A percentile compares a stretch with the other conserved stretches of the same genome.
These are phyloP conservation scores for Nyctereutes procyonoides DNA, from an alignment of 2,113 vertebrate genomes.

Conservation along the genomic window DNA sequence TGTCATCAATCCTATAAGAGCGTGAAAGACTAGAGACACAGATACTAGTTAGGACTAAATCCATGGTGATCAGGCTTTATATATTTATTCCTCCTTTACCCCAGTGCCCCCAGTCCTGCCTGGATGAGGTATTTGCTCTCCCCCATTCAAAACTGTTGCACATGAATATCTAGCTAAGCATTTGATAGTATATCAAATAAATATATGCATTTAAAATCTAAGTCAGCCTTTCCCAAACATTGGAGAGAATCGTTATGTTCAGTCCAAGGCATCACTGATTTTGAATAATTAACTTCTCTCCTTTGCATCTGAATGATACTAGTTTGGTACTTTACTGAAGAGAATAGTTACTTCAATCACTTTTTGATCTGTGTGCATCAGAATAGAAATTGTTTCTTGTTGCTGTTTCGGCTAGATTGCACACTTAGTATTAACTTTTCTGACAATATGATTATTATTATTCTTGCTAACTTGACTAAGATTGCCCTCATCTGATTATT, in stretches of 20 bases:
- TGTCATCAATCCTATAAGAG: neutral
- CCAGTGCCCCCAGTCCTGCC: neutral
- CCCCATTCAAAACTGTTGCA: neutral
- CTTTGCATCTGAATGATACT: neutral
- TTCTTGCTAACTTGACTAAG: neutral
- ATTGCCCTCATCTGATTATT: neutral
- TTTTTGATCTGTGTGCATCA: neutral
- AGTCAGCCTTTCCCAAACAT: neutral
- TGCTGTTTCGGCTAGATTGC: neutral
- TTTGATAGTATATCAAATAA: conserved; percentile 11
- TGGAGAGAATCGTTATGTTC: neutral
- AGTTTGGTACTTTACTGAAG: conserved; percentile 20
- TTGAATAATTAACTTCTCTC: neutral
- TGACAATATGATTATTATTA: neutral
- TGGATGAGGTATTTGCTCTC: neutral
- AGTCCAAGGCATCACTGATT: neutral
- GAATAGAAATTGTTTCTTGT: neutral
- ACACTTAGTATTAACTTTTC: conserved; percentile 18
- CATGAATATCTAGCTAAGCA: neutral
- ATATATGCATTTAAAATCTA: neutral
- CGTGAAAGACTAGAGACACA: neutral
- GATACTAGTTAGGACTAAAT: neutral
- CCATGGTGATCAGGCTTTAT: neutral
- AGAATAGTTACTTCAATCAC: neutral
- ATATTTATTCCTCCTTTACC: neutral